Base-by-base conservation (phyloP, 2,888 invertebrate species). In the Tetragonula carbonaria region DNA sequence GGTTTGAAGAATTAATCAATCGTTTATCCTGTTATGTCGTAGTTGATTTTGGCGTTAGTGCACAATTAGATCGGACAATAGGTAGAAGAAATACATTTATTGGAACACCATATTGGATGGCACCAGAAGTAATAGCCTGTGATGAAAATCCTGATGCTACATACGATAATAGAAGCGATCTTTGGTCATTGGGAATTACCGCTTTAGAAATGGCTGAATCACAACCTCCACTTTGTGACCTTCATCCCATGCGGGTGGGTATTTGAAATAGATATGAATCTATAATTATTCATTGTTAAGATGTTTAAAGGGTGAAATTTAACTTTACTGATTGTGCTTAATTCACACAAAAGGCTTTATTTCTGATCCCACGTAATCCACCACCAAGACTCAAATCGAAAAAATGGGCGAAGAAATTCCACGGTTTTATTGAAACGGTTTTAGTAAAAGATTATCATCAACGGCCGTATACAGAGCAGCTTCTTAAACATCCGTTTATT, bases 201-300 rank as follows among this genome's bases (percentile, higher is more conserved):
- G 99, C 99, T 74, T 96, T 99, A 87, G 99, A 99, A 96, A 99
- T 99, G 99, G 99, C 99, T 81, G 99, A 99, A 96, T 99, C 99
- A 92, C 99, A 99, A 95, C 99, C 99, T 86, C 99, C 99, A 62
- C 96, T 99, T 82, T 99, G 99, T 96, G 99, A 99, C 96, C 97
- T 99, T 95, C 99, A 99, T 96, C 99, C 99, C 45, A 99, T 99
- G 99, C 96, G 99, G 93, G 94, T 94, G 79, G 92, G 93, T 91
- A 38, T 66, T 3, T 21, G 51, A 16, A 38, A 55, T 14, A n/a
- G 2, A 0, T 55, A 4, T 33, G 16, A 65, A 55, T 71, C 16
- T 23, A 11, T 62, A 18, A 38, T 59, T 3, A 33, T 65, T 45
- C 4, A 63, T 65, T 79, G 63, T 11, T 82, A 57, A 2, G 45